Conservation (phyloP, 1,140 invertebrate species). For the Anastrepha ludens region DNA sequence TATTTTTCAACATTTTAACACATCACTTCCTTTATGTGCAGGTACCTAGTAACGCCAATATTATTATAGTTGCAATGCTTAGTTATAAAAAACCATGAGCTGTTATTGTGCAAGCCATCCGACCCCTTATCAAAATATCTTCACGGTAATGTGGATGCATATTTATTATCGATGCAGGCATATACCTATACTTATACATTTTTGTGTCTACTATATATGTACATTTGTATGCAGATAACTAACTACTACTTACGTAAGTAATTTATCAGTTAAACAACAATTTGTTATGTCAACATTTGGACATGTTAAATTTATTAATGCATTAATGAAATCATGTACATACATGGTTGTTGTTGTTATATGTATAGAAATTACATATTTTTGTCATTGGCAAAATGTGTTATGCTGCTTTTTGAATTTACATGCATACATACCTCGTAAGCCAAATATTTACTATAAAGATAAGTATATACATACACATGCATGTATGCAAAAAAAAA, state of each 20-base stretch:
- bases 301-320: conserved; percentile 7
- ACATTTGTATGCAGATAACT: too few relatives aligned
- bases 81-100: too few relatives aligned
- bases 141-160: too few relatives aligned
- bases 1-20: too few relatives aligned
- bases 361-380: neutral
- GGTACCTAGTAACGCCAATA: too few relatives aligned
- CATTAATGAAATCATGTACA: neutral
- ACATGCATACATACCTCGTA: neutral
- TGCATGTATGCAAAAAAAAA: neutral
- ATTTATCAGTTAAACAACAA: conserved; percentile 15
- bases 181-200: too few relatives aligned
- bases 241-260: neutral
- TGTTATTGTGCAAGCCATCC: too few relatives aligned
- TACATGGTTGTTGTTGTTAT: neutral
- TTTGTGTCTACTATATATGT: too few relatives aligned
- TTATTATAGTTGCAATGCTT: too few relatives aligned
- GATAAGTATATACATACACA: neutral
- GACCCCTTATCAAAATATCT: too few relatives aligned
- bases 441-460: neutral
- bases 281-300: neutral
- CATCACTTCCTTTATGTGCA: too few relatives aligned
- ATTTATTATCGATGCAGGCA: too few relatives aligned
- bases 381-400: neutral
- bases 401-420: neutral